Base-by-base conservation (phyloP, 1,140 invertebrate species). In the Caenorhabditis briggsae region DNA sequence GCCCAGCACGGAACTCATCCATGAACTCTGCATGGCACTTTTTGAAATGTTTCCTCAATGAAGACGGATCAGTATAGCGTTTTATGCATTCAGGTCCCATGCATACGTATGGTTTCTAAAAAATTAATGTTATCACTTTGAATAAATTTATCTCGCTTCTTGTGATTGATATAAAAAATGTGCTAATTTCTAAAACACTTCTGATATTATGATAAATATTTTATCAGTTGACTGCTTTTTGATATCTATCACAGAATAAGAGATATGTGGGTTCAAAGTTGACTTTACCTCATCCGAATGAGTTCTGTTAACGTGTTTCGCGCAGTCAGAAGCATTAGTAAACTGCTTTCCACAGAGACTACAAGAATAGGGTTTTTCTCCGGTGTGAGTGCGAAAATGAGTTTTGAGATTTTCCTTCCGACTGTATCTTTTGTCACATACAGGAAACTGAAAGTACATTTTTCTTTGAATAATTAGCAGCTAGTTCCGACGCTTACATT, bases 301-400 rank as follows among this genome's bases (percentile, higher is more conserved):
- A 2, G 98, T 99, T 89, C 98, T 94, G 90, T 97, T 97, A 93
- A 99, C 97, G 94, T 99, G 98, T 93, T 99, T 99, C 0, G 98
- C 97, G 86, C 97, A 93, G 93, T 99, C 97, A 7, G 97, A 98
- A 3, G 97, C 97, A 93, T 99, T 99, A 92, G 96, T 98, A 93
- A 99, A 99, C 0, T 97, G 97, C 92, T 99, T 99, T 18, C 97
- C 97, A 18, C 92, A 93, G 93, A 97, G 97, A 93, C 98, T 97
- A 93, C 98, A 99, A 83, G 96, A 97, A 93, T 99, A 99, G 0
- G 98, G 98, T 92, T 98, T 98, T 93, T 99, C 98, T 0, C 97
- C 97, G 0, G 97, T 99, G 93, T 99, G 90, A 58, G 94, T 90
- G 18, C 91, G 86, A 12, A 98, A 94, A 93, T 99, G 98, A 2